Conservation (phyloP, 2,113 vertebrate genomes). For the Elaphurus davidianus region DNA sequence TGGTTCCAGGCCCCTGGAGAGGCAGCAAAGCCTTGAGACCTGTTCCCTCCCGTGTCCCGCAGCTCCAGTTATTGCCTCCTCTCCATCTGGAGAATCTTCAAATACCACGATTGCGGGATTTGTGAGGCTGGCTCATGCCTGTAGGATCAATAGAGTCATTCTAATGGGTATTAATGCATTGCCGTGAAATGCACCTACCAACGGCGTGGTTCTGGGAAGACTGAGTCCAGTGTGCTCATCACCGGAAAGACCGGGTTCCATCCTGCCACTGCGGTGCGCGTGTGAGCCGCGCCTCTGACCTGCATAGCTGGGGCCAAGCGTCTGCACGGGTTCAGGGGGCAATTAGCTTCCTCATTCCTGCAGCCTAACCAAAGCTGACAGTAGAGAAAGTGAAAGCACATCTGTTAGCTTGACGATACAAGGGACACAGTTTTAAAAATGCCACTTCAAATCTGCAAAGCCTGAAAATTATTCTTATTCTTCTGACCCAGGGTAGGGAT, state of each 20-base stretch:
- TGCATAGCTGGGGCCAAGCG: rapidly evolving
- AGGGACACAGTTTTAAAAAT: not conserved
- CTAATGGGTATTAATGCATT: not conserved
- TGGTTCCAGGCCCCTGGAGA: not conserved
- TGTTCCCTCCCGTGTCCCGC: not conserved
- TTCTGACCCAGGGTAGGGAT: not conserved
- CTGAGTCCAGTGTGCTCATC: not conserved
- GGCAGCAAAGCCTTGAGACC: not conserved
- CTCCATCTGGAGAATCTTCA: not conserved
- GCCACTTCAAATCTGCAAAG: not conserved
- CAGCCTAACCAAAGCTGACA: not conserved
- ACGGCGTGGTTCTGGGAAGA: not conserved
- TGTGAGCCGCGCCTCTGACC: not conserved
- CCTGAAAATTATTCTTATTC: not conserved
- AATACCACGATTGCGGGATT: not conserved
- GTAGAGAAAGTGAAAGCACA: not conserved
- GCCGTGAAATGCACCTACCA: not conserved
- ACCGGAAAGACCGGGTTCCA: rapidly evolving
- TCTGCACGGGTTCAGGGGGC: not conserved
- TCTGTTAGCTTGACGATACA: not conserved
- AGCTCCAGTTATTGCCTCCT: not conserved
- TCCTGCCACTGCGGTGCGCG: rapidly evolving
- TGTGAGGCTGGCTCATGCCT: no score
- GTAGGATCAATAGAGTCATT: not conserved
- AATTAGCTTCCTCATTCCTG: not conserved